Base-by-base conservation (phyloP, 1,140 invertebrate species). In the Trichonephila inaurata region DNA sequence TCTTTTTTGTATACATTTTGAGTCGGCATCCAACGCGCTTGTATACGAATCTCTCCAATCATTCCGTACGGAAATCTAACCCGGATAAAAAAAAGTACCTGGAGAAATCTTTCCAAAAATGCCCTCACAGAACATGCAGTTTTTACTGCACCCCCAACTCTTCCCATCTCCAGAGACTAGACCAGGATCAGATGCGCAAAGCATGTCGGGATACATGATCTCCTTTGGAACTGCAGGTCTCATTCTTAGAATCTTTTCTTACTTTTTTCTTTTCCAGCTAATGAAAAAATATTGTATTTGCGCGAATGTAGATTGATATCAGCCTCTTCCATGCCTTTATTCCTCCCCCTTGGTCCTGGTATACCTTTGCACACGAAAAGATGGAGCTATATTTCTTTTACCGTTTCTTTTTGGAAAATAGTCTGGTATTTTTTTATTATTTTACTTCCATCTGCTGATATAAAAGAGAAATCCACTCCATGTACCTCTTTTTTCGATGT, bases 201-300 rank as follows among this genome's bases (percentile, higher is more conserved):
- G 40, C 64, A 60, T 19, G 61, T 44, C 44, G 77, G 60, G 69
- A 91, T 82, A 91, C 21, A 91, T 62, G 89, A 91, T 91, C 89
- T 82, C 58, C 51, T 61, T 69, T 58, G 21, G 44, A 88, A 28
- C 33, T 33, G 86, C 60, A 88, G 61, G 62, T 14, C 51, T 24
- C n/a, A 60, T 85, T 66, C 62, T 91, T 62, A 44, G 14, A 24
- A 82, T 82, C 72, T 62, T 82, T 51, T 44, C 33, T 72, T 28
- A 7, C 40, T 21, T 40, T 89, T 40, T 77, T 89, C 33, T 89
- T 58, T 33, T 19, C 33, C 28, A 44, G 33, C 89, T 91, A 91
- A 91, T 91, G 89, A 91, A 91, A 91, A 91, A 91, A 91, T 91
- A 91, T 91, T 91, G 89, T 82, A 91, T 91, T 91, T 91, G 60